Evolutionary conservation across 2,888 invertebrate species (phyloP), one percentile per base, ranked within the genome.

Genomic region (Beris morrisii): DNA sequence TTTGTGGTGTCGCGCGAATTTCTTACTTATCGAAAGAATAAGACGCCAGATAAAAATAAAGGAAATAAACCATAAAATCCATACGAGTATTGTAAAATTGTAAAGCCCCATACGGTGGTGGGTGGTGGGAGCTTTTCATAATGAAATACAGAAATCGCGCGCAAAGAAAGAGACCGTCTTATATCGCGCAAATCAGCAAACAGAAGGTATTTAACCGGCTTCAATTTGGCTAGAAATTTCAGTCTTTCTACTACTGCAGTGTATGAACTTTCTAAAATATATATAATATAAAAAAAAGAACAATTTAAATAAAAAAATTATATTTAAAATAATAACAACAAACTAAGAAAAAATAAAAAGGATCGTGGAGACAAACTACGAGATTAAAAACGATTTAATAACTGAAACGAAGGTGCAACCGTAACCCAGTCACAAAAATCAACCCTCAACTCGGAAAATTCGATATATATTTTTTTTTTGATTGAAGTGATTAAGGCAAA

Each of bases 171-270:
- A 12, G 31, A 30, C 7, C 55, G 55, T 38, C 5, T 22, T 22
- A 5, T 9, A 11, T 31, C 38, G 56, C 38, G 56, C 56, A 45
- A 45, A 63, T 55, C n/a, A 13, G 4, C 55, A 48, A 65, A 57
- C 78, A 77, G 79, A 79, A 76, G 76, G 78, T 81, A 81, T 81
- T 78, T 80, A 81, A 81, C 79, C 81, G 80, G 81, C 80, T 77
- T 76, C 76, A 78, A 78, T 77, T 79, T 76, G 80, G 76, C 79
- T 78, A 75, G 77, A 77, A 79, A 81, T 81, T 81, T 81, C 80
- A 81, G 81, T 81, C 81, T 79, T 79, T 80, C 79, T 57, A 66
- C 79, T 76, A 79, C 79, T 79, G 78, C 80, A 78, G 76, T 69
- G 59, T 75, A 76, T 76, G 77, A 77, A 75, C 76, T 73, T 78